Evolutionary conservation across 1,140 invertebrate species (phyloP).

Genomic region (Drosophila malerkotliana): DNA sequence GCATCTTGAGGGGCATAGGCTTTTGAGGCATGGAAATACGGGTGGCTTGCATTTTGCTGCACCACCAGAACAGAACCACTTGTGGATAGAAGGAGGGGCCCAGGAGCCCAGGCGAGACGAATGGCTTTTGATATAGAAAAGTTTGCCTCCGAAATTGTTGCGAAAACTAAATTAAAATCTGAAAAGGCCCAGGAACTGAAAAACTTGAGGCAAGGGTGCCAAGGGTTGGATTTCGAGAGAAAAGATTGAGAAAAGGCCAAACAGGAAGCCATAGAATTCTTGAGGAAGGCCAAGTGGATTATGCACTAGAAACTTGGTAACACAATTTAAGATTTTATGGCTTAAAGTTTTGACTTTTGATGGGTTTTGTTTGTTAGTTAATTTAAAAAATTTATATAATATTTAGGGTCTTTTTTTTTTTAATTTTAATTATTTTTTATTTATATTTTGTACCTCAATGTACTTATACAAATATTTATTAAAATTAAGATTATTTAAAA

Average conservation of each 20-base stretch:
- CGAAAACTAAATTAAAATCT: slow-evolving; percentile 80
- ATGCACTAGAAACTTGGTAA: slow-evolving; percentile 37
- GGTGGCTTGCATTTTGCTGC: slow-evolving; percentile 50
- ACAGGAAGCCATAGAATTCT: slow-evolving; percentile 30
- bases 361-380: too few species aligned
- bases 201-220: background rate
- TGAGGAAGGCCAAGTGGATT: slow-evolving; percentile 43
- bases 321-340: slow-evolving; percentile 9
- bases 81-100: slow-evolving; percentile 8
- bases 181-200: slow-evolving; percentile 50
- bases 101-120: slow-evolving; percentile 1
- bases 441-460: too few species aligned
- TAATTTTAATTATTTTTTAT: too few species aligned
- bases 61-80: slow-evolving; percentile 39
- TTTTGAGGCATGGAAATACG: slow-evolving; percentile 9
- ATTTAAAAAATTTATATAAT: too few species aligned
- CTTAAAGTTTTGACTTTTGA: background rate
- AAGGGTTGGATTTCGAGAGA: background rate
- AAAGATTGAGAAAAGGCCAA: slow-evolving; percentile 22
- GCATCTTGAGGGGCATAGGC: slow-evolving; percentile 29
- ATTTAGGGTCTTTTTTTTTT: too few species aligned
- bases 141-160: slow-evolving; percentile 73
- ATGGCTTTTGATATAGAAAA: slow-evolving; percentile 59
- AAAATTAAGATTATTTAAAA: background rate
- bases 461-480: too few species aligned